Percentiles rank a stretch among this genome's conserved stretches.
phyloP scores from a whole-genome alignment of 2,113 vertebrate species.

The Leptocoma aspasia region DNA sequence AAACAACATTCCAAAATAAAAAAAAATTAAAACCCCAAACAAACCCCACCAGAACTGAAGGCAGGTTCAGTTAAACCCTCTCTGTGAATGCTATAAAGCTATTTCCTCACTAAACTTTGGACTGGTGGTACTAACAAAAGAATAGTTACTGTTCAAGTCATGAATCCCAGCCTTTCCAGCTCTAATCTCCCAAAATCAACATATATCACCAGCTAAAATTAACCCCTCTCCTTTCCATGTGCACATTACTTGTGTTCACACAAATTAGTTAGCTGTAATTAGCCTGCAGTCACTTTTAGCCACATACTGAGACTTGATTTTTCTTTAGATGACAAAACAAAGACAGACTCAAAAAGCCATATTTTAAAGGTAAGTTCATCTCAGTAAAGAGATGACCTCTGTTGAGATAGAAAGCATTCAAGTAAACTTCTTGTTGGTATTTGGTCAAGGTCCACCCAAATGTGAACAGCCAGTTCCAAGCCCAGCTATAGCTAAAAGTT shows the following conservation, averaged over 20 bases:
- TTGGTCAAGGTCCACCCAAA: neutral
- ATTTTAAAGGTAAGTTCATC: neutral
- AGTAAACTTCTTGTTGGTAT: neutral
- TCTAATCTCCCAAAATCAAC: neutral
- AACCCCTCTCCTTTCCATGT: neutral
- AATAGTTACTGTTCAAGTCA: neutral
- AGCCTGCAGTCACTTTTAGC: neutral
- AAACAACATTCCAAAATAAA: neutral
- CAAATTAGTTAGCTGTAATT: neutral
- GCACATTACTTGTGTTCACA: neutral
- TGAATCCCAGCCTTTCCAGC: neutral
- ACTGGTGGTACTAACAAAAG: neutral
- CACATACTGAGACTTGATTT: neutral
- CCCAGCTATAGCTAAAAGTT: neutral
- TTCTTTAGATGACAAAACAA: neutral
- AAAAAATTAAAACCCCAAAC: neutral
- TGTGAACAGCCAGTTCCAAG: neutral
- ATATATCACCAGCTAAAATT: neutral
- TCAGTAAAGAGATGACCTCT: neutral
- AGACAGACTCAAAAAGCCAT: neutral
- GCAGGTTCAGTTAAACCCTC: neutral
- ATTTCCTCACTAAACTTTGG: neutral
- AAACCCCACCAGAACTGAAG: accelerated
- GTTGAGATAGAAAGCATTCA: neutral
- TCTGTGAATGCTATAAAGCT: neutral